Conservation (phyloP, 2,888 invertebrate species). For the Linnaemya vulpina region DNA sequence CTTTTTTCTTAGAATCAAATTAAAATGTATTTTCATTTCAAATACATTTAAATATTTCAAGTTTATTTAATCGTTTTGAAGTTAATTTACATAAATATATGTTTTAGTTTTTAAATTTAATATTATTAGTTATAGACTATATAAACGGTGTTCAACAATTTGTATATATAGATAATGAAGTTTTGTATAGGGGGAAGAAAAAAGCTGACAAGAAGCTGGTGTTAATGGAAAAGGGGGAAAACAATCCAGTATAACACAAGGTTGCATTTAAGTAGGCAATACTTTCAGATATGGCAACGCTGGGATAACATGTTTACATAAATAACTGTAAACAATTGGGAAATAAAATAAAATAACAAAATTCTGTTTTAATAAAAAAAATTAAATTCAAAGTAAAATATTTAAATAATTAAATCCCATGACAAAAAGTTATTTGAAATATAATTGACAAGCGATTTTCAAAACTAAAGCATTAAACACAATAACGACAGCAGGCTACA, state of each 20-base stretch:
- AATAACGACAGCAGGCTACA: no score
- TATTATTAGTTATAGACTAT: conserved; percentile 52
- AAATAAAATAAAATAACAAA: neutral
- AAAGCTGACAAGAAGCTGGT: neutral
- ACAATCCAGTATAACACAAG: neutral
- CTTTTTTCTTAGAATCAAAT: conserved; percentile 41
- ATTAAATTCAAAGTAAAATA: neutral
- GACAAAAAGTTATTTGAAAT: neutral
- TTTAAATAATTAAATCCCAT: neutral
- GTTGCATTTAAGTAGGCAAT: neutral
- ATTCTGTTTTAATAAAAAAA: no score
- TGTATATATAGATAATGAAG: conserved; percentile 35
- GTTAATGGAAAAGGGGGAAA: neutral
- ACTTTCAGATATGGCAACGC: conserved; percentile 1
- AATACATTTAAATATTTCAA: conserved; percentile 46
- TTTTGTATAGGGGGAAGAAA: conserved; percentile 8
- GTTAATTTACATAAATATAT: conserved; percentile 50
- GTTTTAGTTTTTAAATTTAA: conserved; percentile 25
- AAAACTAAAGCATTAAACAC: no score
- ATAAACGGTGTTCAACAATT: conserved; percentile 66
- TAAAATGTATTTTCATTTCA: conserved; percentile 24
- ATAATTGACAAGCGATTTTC: neutral
- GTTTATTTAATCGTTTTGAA: conserved; percentile 33
- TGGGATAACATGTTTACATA: neutral
- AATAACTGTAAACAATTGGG: neutral